Evolutionary conservation across 2,113 vertebrate species (phyloP).

Genomic region (Anhinga rufa): DNA sequence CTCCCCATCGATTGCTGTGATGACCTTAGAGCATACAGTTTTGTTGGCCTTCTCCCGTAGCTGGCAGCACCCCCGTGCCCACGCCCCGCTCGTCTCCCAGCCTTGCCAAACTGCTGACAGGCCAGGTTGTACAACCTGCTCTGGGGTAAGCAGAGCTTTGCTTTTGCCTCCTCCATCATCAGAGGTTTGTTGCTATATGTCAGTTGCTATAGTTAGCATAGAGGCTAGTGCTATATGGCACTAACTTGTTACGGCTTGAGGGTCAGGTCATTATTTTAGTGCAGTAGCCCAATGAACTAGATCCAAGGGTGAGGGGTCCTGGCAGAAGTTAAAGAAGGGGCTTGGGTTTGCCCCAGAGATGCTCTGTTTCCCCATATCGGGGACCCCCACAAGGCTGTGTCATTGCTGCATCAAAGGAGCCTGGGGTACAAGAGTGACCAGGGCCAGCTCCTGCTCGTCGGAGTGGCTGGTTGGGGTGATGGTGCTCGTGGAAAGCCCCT

Average conservation of each 20-base stretch:
- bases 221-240: neutral
- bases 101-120: neutral
- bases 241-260: neutral
- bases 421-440: neutral
- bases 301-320: neutral
- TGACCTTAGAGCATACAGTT: conserved; percentile 47
- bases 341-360: neutral
- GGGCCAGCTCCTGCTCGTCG: fast-evolving
- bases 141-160: neutral
- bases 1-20: conserved; percentile 51
- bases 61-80: neutral
- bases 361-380: fast-evolving
- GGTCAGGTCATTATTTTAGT: neutral
- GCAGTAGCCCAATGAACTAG: neutral
- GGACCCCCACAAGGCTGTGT: neutral
- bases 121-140: neutral
- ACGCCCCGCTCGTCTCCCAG: neutral
- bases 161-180: neutral
- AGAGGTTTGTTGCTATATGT: neutral
- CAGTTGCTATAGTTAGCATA: neutral
- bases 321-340: neutral
- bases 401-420: neutral
- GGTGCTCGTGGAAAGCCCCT: neutral
- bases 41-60: conserved; percentile 25
- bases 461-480: neutral